Evolutionary conservation across 2,888 invertebrate genomes (phyloP), one percentile per base, ranked within the genome.

Genomic region (Lepeophtheirus nordmannii): DNA sequence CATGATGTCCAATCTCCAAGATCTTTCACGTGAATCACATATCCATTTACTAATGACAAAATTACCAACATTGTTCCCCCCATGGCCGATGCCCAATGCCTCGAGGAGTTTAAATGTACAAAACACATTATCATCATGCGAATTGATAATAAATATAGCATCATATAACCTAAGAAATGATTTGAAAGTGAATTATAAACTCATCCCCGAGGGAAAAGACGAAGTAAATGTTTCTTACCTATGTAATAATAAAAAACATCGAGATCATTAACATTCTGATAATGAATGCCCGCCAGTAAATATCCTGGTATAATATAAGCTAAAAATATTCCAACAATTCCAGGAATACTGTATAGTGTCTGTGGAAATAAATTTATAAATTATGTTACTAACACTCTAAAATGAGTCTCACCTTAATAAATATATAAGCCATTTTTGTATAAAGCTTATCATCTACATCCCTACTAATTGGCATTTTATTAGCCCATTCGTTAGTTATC

Each of bases 381-480:
- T 5, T 8, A 46, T 30, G 2, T 7, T 5, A 22, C 17, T 5
- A 14, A n/a, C n/a, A 58, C 9, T 22, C 8, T 23, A 58, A n/a
- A 46, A 46, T 14, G 14, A 67, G 20, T 65, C 37, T 58, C 56
- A 89, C 89, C 81, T 89, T 88, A 60, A 85, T 82, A 61, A 88
- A 73, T 70, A 90, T 83, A 73, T 87, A 90, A 40, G 86, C 81
- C 67, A 84, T 81, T 72, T 87, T 80, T 37, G 86, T 83, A 73
- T 92, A 92, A 20, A 92, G 78, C 10, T 85, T 85, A 71, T 88
- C 84, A 20, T 82, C 81, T 62, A 90, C 82, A 72, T 92, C 92
- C 64, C 88, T 80, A 73, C 87, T 86, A 0, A 89, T 84, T 70
- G 85, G 75, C 3, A 75, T 73, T 68, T 79, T 75, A 63, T 76